Evolutionary conservation across 2,113 vertebrate genomes (phyloP), one percentile per base, ranked within the genome.

Genomic region (Machaerirhynchus nigripectus): DNA sequence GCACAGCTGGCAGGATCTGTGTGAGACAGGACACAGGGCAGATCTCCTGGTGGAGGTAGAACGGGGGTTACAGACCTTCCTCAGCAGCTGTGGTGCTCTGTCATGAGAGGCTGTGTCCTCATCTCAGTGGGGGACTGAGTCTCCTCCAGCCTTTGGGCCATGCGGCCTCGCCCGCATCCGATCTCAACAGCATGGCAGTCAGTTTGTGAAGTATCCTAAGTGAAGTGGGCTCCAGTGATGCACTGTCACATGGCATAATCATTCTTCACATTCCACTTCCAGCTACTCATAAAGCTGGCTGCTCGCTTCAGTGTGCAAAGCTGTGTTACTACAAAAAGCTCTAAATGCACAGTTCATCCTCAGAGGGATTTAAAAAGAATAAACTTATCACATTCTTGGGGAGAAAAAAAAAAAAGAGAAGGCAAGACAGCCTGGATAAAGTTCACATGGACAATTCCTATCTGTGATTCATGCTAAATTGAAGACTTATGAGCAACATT

Each of bases 321-420:
- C 67, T 89, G 56, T 64, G 52, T 91, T 89, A 94, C 84, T 89
- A 85, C 90, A 96, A 94, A 93, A 94, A 96, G 84, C 90, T 83
- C 69, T 78, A 91, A 94, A 95, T 1, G 35, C 88, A 84, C 64
- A 86, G 33, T 46, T 93, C 50, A 74, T 96, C 83, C 90, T 88
- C 84, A 93, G 71, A 93, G 78, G 93, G 90, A 95, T 95, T 97
- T 89, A 50, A 96, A 89, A 96, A 87, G 92, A 97, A 93, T 93
- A 96, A 95, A 97, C 90, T 87, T 95, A 91, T 77, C 93, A 95
- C 84, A 96, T 96, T 97, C 93, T 94, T 96, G 87, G 49, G 13
- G 1, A 15, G 47, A 3, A 87, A 39, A 49, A 53, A 53, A 39
- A 47, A 55, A 20, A n/a, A n/a, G n/a, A 44, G 11, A 78, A 47